Base-by-base conservation (phyloP, 2,113 vertebrate genomes). In the Zosterops lateralis region DNA sequence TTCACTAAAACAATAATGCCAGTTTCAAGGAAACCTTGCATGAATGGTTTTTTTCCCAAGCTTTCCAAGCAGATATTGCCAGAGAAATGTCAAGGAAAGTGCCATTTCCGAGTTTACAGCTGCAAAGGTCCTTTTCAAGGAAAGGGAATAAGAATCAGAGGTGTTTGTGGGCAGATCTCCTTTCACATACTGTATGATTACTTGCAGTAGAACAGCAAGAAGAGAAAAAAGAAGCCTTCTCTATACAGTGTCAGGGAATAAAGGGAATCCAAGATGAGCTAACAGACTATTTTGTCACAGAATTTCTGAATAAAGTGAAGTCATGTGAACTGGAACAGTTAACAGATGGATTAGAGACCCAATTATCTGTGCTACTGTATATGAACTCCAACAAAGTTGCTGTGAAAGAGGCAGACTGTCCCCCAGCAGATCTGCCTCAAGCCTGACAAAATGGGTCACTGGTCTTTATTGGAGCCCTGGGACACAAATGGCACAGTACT, bases 261-360 rank as follows among this genome's bases (percentile, higher is more conserved):
- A 96, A 92, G 47, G 26, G 72, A 87, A 78, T 58, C 67, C 76
- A 74, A 83, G 56, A 92, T 83, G 88, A 93, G 72, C 57, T 88
- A 91, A 87, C 45, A 83, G 84, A 50, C 78, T 93, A 44, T 90
- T 96, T 94, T 95, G 84, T 87, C 5, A 2, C 64, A 62, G 74
- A 79, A 75, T 76, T 91, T 91, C 82, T 94, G 75, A 94, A 94
- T 91, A 94, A 95, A 79, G 32, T 76, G 92, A 93, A 94, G 93
- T 93, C 78, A 58, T 93, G 96, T 92, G 94, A 95, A 93, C 86
- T 50, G 70, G 90, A 94, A 73, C 75, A 92, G 85, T 73, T 86
- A 92, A 80, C 85, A 91, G 79, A 93, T 51, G 85, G 95, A 96
- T 96, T 93, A 96, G 72, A 93, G 64, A 76, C 67, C 60, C 42